Conservation (phyloP, 2,888 invertebrate species). For the Aleiodes testaceus region DNA sequence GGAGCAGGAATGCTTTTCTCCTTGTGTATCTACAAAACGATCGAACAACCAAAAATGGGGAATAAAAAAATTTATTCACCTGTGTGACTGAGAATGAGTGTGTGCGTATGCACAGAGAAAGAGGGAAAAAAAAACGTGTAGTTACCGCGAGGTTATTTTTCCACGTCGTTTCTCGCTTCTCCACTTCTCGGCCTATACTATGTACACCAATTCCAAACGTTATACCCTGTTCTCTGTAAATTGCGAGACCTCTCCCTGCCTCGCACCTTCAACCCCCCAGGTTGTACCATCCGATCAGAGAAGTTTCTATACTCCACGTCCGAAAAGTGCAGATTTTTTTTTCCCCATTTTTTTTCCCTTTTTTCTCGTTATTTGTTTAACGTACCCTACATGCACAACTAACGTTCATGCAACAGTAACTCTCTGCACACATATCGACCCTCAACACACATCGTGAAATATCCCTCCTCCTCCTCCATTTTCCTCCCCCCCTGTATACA, state of each 20-base stretch:
- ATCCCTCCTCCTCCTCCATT: not conserved
- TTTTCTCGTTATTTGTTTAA: conserved; percentile 57
- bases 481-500: not conserved
- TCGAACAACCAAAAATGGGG: conserved; percentile 40
- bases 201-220: conserved; percentile 36
- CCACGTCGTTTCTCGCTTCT: conserved; percentile 47
- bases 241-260: conserved; percentile 36
- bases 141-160: conserved; percentile 51
- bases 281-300: conserved; percentile 52
- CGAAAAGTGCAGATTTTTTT: conserved; percentile 39
- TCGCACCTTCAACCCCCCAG: conserved; percentile 44
- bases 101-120: conserved; percentile 29
- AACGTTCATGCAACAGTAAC: conserved; percentile 17
- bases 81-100: conserved; percentile 36
- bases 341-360: not conserved
- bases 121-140: conserved; percentile 26
- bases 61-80: conserved; percentile 38
- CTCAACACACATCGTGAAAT: conserved; percentile 2
- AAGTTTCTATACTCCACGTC: conserved; percentile 38
- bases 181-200: conserved; percentile 30
- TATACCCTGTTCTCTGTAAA: conserved; percentile 48
- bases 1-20: conserved; percentile 32
- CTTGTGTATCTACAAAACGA: conserved; percentile 31
- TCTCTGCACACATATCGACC: conserved; percentile 26
- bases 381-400: conserved; percentile 1